A percentile compares a stretch with the other conserved stretches of the same genome.
Conservation (phyloP, 2,797 vertebrate species). For the Xenopus petersii region DNA sequence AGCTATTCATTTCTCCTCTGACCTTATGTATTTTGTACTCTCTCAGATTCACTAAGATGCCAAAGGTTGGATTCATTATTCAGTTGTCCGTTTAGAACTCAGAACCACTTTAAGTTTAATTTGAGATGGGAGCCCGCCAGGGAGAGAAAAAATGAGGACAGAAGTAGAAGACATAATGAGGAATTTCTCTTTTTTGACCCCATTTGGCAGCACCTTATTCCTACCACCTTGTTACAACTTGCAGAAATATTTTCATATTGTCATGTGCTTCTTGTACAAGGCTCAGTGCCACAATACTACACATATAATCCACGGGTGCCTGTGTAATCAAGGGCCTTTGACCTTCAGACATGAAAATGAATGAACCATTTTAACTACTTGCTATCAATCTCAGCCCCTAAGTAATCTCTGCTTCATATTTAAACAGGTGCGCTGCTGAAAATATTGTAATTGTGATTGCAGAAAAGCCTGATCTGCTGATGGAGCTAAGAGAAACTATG, state of each 20-base stretch:
- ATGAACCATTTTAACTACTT: neutral
- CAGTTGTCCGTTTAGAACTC: constrained; percentile 16
- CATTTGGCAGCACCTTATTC: neutral
- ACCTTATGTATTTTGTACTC: neutral
- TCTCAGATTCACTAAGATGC: neutral
- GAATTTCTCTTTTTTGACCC: constrained; percentile 22
- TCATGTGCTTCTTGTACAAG: neutral
- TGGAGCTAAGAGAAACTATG: too few species aligned
- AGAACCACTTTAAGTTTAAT: constrained; percentile 26
- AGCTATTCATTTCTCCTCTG: constrained; percentile 18
- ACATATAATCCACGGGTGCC: neutral
- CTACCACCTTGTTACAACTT: neutral
- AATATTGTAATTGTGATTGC: too few species aligned
- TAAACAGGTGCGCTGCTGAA: neutral
- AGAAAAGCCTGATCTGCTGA: too few species aligned
- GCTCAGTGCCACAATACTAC: neutral
- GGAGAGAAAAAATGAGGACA: constrained; percentile 14
- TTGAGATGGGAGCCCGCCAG: neutral
- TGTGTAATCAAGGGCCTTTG: constrained; percentile 23
- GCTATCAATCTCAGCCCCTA: constrained; percentile 18
- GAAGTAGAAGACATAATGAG: constrained; percentile 22
- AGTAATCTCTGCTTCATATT: neutral
- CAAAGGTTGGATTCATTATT: constrained; percentile 24
- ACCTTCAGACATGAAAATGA: constrained; percentile 23
- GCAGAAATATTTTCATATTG: constrained; percentile 1